Percentiles rank a stretch among this genome's conserved stretches.
Conservation (phyloP, 2,113 vertebrate species). For the Chunga burmeisteri region DNA sequence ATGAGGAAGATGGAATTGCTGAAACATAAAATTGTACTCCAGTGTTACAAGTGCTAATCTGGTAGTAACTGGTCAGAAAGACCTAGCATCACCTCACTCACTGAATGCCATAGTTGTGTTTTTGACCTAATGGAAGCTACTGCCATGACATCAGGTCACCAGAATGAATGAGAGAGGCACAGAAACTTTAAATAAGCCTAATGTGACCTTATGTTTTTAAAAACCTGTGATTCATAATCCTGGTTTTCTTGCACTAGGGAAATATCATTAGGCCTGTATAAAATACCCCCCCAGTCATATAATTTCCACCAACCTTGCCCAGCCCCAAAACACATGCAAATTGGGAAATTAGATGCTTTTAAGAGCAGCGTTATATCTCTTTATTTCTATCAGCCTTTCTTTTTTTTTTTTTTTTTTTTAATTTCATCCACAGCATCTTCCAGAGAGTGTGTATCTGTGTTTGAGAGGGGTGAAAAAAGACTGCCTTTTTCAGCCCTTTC, state of each 20-base stretch:
- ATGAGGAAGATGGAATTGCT: background rate
- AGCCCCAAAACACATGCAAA: background rate
- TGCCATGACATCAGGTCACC: background rate
- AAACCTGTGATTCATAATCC: background rate
- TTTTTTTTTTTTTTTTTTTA: background rate
- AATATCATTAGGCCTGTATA: background rate
- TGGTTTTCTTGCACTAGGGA: background rate
- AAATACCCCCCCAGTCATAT: background rate
- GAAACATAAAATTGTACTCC: background rate
- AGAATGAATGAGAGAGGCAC: background rate
- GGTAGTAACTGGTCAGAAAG: background rate
- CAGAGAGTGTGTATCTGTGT: background rate
- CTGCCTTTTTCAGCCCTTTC: background rate
- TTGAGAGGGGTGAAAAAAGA: background rate
- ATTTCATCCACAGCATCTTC: background rate
- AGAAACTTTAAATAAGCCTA: background rate
- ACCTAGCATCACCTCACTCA: background rate
- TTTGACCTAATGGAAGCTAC: background rate
- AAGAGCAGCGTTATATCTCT: background rate
- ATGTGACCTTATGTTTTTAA: background rate
- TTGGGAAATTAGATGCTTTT: background rate
- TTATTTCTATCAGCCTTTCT: background rate
- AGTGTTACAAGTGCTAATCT: background rate
- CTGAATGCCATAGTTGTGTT: background rate
- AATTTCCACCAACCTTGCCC: background rate